Base-by-base conservation (phyloP, 2,797 vertebrate genomes). In the Gymnopithys bicolor region DNA sequence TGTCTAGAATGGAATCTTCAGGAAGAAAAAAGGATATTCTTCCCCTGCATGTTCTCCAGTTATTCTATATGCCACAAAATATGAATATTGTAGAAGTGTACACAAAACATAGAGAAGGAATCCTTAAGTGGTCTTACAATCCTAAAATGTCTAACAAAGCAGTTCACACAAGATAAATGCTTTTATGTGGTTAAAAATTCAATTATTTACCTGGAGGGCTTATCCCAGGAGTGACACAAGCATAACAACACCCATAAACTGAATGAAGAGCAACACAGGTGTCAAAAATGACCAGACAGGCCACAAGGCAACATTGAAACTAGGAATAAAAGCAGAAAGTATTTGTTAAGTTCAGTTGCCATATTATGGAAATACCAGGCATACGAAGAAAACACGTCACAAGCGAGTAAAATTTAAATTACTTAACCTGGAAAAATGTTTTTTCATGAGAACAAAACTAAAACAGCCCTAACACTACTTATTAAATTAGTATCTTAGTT, bases 171-270 rank as follows among this genome's bases (percentile, higher is more conserved):
- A 64, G 27, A 64, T 4, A 73, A 48, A 33, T 24, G 41, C 16
- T 62, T 83, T 24, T 21, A 32, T 16, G 23, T 45, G 37, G 23
- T 77, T 64, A 35, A 75, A 25, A 90, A 66, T 33, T 71, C 6
- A 82, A 53, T 85, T 74, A 88, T 95, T 96, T 98, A 98, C 98
- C 98, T 96, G 71, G 74, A 84, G 58, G 58, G 21, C 7, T 99
- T 95, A 99, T 77, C 99, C 99, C 13, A 99, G 97, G 53, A 99
- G 96, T 14, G 99, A 99, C 94, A 99, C 98, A 83, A 99, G 92
- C 99, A 99, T 99, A 68, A 99, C 98, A 13, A 99, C 96, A 39
- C 99, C 99, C 99, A 99, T 99, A 84, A 99, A 99, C 97, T 99
- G 99, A 66, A 98, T 98, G 95, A 99, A 99, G 80, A 99, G 97